These are phyloP conservation scores for Apoda limacodes DNA, from an alignment of 2,888 invertebrate genomes.

Conservation along the genomic window DNA sequence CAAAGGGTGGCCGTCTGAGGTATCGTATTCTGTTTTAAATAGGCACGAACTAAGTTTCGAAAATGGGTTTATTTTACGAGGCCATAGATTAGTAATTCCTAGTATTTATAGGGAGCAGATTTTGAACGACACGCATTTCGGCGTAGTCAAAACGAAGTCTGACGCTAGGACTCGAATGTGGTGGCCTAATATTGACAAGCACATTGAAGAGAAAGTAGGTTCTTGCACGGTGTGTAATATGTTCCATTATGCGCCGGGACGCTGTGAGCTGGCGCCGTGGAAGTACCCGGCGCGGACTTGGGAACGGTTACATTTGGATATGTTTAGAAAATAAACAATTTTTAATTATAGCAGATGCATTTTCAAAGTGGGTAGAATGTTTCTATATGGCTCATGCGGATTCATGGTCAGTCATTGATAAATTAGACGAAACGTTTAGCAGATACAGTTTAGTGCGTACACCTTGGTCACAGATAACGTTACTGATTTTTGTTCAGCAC, in stretches of 20 bases:
- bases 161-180: conserved; percentile 14
- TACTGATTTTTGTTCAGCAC: conserved; percentile 8
- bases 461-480: conserved; percentile 17
- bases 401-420: conserved; percentile 6
- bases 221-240: conserved; percentile 8
- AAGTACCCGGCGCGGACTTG: conserved; percentile 13
- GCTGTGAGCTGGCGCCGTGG: conserved; percentile 12
- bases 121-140: conserved; percentile 15
- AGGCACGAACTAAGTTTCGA: no score
- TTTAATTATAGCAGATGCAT: conserved; percentile 14
- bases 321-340: conserved; percentile 8
- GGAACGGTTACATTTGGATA: no score
- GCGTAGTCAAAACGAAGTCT: conserved; percentile 15
- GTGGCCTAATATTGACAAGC: conserved; percentile 13
- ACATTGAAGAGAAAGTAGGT: conserved; percentile 14
- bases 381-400: conserved; percentile 10
- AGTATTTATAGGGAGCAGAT: conserved; percentile 10
- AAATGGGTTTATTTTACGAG: conserved; percentile 12
- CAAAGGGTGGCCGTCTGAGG: no score
- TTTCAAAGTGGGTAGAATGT: no score
- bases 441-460: conserved; percentile 11
- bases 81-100: no score
- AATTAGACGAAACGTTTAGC: conserved; percentile 9
- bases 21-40: conserved; percentile 1
- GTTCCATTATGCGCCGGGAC: conserved; percentile 9